Evolutionary conservation across 2,888 invertebrate genomes (phyloP), one percentile per base, ranked within the genome.

Genomic region (Lordiphosa andalusiaca): DNA sequence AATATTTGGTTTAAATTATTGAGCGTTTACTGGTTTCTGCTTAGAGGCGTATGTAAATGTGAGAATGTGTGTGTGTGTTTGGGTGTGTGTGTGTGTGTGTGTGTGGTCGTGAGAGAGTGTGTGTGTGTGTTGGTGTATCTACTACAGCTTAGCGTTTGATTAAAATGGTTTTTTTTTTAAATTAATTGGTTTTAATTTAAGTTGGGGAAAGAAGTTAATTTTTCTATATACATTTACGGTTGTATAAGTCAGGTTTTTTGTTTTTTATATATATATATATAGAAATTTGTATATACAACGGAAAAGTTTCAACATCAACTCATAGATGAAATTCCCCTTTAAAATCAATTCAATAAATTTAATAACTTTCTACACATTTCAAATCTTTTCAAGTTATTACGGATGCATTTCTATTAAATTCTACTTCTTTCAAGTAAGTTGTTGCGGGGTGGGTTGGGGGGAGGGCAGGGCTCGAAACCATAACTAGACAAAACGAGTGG

Each of bases 71-170:
- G 4, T 56, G 19, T 2, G 16, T 36, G n/a, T 0, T 36, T 52
- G 25, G 41, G 37, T 21, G 21, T n/a, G 3, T 53, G 44, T 47
- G 25, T 36, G 23, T 60, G 36, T 52, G 44, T 41, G 12, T 56
- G 19, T 2, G 16, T 36, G n/a, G 2, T 36, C 51, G 54, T 52
- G 25, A 46, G 37, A 25, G 21, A 16, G 3, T 53, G 44, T 47
- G 25, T 36, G 23, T 60, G 36, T 52, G 44, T 41, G 12, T 50
- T 23, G 39, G 56, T 54, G 40, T 51, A 21, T 54, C 41, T 62
- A 74, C 76, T 67, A 54, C 16, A 58, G 75, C 72, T 63, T 67
- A 74, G 68, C 75, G 41, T 67, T 74, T 41, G 35, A 36, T 50
- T 55, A 10, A 37, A 44, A 55, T 47, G 42, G 7, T 16, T 46